phyloP scores from a whole-genome alignment of 1,140 invertebrate species.

The Manduca sexta region DNA sequence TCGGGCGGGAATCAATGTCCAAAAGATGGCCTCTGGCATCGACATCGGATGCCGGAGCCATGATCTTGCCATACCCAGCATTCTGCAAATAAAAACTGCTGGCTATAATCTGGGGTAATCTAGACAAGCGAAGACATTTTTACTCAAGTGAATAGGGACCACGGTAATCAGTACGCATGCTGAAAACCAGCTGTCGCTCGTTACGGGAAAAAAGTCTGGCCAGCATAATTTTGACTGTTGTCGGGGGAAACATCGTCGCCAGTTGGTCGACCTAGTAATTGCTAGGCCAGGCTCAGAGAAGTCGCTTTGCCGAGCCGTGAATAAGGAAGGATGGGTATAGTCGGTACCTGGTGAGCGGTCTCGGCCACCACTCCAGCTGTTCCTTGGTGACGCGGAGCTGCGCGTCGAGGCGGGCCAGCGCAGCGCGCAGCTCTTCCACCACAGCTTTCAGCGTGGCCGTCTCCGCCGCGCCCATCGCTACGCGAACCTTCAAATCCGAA shows the following conservation, averaged over 20 bases:
- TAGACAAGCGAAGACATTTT: too few relatives aligned
- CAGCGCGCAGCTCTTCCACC: constrained; percentile 20
- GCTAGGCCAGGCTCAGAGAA: too few relatives aligned
- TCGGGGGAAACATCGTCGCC: too few relatives aligned
- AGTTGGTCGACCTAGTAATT: too few relatives aligned
- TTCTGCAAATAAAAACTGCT: constrained; percentile 18
- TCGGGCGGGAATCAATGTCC: constrained; percentile 43
- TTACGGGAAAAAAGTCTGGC: too few relatives aligned
- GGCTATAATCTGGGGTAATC: too few relatives aligned
- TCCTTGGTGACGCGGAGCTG: constrained; percentile 23
- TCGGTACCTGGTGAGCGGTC: constrained; percentile 30
- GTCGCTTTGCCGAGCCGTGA: too few relatives aligned
- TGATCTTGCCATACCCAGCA: constrained; percentile 37
- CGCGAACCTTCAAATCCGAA: constrained; percentile 16
- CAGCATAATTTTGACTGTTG: too few relatives aligned
- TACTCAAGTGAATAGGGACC: too few relatives aligned
- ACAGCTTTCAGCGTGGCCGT: constrained; percentile 12
- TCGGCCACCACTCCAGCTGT: constrained; percentile 40
- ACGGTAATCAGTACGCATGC: too few relatives aligned
- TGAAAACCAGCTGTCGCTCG: too few relatives aligned
- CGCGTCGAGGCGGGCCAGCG: constrained; percentile 15
- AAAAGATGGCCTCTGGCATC: constrained; percentile 39
- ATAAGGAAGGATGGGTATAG: too few relatives aligned
- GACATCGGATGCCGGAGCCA: constrained; percentile 34
- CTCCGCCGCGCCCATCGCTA: constrained; percentile 17